A percentile compares a stretch with the other conserved stretches of the same genome.
These are phyloP conservation scores for Pygoscelis antarcticus DNA, from an alignment of 2,113 vertebrate species.

Conservation along the genomic window DNA sequence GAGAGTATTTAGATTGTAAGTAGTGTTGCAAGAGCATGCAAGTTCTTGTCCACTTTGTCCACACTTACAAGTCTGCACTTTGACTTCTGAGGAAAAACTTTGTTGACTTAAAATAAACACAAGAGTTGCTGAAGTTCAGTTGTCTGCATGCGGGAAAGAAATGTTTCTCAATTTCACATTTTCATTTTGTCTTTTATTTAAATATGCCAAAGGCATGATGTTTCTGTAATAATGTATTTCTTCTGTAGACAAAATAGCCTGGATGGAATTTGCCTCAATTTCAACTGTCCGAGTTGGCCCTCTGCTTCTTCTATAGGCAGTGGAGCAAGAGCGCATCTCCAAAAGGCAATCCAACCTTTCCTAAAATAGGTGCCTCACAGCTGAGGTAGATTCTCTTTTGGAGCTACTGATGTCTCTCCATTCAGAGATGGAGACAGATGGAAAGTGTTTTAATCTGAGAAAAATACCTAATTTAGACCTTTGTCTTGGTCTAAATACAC, in stretches of 20 bases:
- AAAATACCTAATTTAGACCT: background rate
- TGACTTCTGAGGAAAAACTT: background rate
- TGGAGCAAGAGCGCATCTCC: rapidly evolving
- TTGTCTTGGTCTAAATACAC: background rate
- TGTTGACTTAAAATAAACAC: background rate
- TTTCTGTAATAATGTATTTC: background rate
- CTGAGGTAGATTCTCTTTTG: background rate
- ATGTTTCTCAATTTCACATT: background rate
- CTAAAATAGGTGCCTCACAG: background rate
- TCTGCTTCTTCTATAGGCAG: background rate
- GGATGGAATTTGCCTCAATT: background rate
- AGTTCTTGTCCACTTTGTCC: background rate
- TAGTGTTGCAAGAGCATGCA: background rate
- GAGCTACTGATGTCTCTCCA: background rate
- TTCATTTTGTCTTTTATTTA: background rate
- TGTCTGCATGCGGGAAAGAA: background rate
- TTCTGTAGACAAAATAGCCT: background rate
- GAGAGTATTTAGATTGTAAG: background rate
- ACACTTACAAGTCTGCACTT: background rate
- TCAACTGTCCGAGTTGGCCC: background rate
- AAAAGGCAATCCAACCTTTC: background rate
- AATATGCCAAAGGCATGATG: background rate
- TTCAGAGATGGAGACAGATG: background rate
- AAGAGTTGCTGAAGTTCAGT: background rate
- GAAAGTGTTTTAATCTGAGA: background rate